These are phyloP conservation scores for Tuberolachnus salignus DNA, from an alignment of 2,888 invertebrate species.

Conservation along the genomic window DNA sequence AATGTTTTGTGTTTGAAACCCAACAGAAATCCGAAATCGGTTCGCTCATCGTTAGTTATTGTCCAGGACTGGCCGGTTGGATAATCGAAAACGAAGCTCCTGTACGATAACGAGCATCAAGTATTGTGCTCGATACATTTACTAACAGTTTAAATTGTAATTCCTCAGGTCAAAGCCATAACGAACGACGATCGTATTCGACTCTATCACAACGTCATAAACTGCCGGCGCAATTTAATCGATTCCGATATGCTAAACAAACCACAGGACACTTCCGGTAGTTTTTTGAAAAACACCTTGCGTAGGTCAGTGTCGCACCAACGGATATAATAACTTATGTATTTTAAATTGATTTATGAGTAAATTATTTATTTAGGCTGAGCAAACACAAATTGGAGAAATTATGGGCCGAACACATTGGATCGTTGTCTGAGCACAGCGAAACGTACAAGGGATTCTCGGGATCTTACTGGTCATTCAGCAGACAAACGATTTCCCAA, in stretches of 20 bases:
- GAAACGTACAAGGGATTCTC: constrained; percentile 88
- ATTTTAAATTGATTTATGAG: background rate
- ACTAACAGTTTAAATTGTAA: background rate
- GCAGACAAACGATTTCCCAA: constrained; percentile 78
- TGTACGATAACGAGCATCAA: constrained; percentile 61
- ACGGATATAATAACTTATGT: background rate
- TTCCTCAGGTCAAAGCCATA: constrained; percentile 68
- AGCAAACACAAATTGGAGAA: constrained; percentile 86
- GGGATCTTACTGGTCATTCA: constrained; percentile 89
- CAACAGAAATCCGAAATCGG: constrained; percentile 89
- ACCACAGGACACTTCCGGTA: constrained; percentile 82
- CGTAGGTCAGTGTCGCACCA: constrained; percentile 67
- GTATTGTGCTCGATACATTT: background rate
- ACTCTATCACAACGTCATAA: constrained; percentile 84
- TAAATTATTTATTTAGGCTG: constrained; percentile 62
- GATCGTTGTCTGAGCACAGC: constrained; percentile 70
- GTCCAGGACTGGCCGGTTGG: constrained; percentile 81
- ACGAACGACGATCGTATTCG: constrained; percentile 88
- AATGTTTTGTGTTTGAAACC: constrained; percentile 93
- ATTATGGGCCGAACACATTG: constrained; percentile 69
- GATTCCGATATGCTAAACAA: constrained; percentile 82
- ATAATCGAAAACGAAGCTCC: constrained; percentile 76
- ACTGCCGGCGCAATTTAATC: constrained; percentile 80
- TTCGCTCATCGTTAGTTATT: constrained; percentile 89
- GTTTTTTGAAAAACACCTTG: constrained; percentile 85